Evolutionary conservation across 2,888 invertebrate genomes (phyloP), one percentile per base, ranked within the genome.

Genomic region (Automeris io): DNA sequence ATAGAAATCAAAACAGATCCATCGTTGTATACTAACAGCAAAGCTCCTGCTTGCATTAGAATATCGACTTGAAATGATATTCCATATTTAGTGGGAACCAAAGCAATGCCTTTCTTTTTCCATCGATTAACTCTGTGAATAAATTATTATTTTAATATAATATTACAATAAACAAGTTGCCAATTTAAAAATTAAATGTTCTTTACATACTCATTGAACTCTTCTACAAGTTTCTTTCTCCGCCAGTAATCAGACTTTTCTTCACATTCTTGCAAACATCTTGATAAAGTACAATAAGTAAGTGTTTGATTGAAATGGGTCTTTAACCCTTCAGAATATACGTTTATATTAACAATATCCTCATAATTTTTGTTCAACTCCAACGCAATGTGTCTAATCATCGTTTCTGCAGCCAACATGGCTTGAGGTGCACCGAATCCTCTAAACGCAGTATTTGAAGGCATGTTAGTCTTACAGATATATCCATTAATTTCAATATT

Each of bases 341-440:
- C 82, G 81, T 98, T 98, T 13, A 91, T 57, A 49, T 89, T 55
- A 46, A 87, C 85, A 33, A 96, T 88, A 68, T 92, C 89, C 34
- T 89, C 78, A 31, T 90, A 88, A 49, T 90, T 89, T 51, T 90
- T 90, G 0, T 88, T 83, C 21, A 96, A 80, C 41, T 86, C 87
- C 18, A 87, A 86, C 0, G 97, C 95, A 22, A 97, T 87, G 47
- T 94, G 91, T 45, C 93, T 87, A 31, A 96, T 90, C 58, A 95
- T 91, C 44, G 86, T 89, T 76, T 97, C 97, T 0, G 90, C 91
- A 5, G 92, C 90, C 55, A 94, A 91, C 95, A 96, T 95, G 3
- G 93, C 95, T 70, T 97, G 95, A 0, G 97, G 97, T 0, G 92
- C 95, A 1, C 97, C 97, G 61, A 96, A 97, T 1, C 96, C 96